Base-by-base conservation (phyloP, 2,888 invertebrate genomes). In the Phaonia tiefii region DNA sequence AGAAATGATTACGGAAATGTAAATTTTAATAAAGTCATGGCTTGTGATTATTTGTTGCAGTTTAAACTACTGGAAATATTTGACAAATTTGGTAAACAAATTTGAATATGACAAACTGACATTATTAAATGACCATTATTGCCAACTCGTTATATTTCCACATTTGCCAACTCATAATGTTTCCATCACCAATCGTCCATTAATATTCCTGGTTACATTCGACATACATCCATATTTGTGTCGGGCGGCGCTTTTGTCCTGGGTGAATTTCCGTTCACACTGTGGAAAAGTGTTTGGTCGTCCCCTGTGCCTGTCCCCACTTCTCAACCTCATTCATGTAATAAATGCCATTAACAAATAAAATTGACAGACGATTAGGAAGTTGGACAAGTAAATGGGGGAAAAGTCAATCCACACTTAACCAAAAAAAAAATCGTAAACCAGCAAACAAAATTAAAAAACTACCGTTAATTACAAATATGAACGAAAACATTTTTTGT, bases 401-500 rank as follows among this genome's bases (percentile, higher is more conserved):
- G 7, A 46, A n/a, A 46, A 46, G 46, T 2, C n/a, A 46, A 51
- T 10, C 20, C 3, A n/a, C 31, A 31, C 4, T 31, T 31, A 54
- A 11, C 44, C 25, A 25, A 54, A 44, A 13, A 44, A 54, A 22
- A 54, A 54, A 54, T 54, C n/a, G 25, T 54, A 22, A 54, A 54
- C 54, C 2, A n/a, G 25, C 7, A 22, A 63, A 63, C 17, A 42
- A 42, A 63, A 17, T 37, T 37, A 31, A 15, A 74, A 67, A 42
- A 66, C 42, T 49, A 73, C 73, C 44, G 72, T 51, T 67, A 69
- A 78, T 69, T 78, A 46, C 31, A 3, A 31, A 31, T 31, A 31
- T 31, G 31, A 5, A 31, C 8, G 31, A 31, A 5, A 31, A 31
- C 3, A 31, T 31, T 3, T n/a, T n/a, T 3, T 46, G 46, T 46